These are phyloP conservation scores for Pectinophora gossypiella DNA, from an alignment of 1,140 invertebrate species.

Conservation along the genomic window DNA sequence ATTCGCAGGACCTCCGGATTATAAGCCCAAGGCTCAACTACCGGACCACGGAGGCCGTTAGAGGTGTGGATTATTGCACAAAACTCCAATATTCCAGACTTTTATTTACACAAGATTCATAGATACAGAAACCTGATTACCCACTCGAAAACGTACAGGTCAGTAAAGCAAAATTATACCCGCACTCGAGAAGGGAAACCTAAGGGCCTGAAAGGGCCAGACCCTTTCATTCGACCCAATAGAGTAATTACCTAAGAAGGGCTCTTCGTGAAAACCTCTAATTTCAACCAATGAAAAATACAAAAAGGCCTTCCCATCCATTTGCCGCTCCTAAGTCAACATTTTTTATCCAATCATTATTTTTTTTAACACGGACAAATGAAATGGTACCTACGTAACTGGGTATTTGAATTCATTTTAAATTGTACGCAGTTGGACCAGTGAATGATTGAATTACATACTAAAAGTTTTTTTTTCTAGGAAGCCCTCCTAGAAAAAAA, in stretches of 20 bases:
- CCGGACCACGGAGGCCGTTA: no score
- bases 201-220: constrained; percentile 17
- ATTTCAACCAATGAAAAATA: constrained; percentile 30
- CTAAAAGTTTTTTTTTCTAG: no score
- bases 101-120: background rate
- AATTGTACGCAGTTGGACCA: no score
- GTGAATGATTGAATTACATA: no score
- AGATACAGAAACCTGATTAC: background rate
- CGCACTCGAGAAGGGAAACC: constrained; percentile 13
- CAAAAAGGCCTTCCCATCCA: constrained; percentile 13
- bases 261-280: constrained; percentile 22
- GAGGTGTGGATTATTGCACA: no score
- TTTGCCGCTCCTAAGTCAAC: constrained; percentile 33
- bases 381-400: no score
- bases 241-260: constrained; percentile 32
- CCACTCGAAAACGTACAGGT: constrained; percentile 1
- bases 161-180: constrained; percentile 15
- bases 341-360: constrained; percentile 28
- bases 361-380: no score
- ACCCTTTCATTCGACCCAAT: constrained; percentile 26
- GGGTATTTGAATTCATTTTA: no score
- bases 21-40: no score
- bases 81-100: no score
- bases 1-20: no score
- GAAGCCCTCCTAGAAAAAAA: no score